These are phyloP conservation scores for Leucophenga montana DNA, from an alignment of 2,888 invertebrate genomes.

Conservation along the genomic window DNA sequence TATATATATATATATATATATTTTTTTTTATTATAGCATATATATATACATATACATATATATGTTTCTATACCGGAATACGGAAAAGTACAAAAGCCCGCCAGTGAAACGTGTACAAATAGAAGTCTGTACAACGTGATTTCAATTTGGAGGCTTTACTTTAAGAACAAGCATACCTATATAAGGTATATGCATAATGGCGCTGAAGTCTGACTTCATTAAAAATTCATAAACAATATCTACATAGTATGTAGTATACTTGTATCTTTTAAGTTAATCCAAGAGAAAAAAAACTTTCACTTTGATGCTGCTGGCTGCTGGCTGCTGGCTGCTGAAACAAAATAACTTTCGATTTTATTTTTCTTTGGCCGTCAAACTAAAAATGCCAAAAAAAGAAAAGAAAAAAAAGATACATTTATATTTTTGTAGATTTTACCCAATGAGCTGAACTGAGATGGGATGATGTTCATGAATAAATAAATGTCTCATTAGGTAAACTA, in stretches of 20 bases:
- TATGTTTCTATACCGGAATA: neutral
- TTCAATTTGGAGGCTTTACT: too few species aligned
- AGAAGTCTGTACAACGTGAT: too few species aligned
- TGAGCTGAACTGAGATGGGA: neutral
- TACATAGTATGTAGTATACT: too few species aligned
- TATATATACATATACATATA: too few species aligned
- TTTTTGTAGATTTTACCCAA: neutral
- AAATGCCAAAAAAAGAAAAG: neutral
- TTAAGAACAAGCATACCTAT: neutral
- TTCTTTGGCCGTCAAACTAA: neutral
- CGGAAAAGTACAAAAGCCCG: neutral
- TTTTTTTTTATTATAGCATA: too few species aligned
- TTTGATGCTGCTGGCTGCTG: too few species aligned
- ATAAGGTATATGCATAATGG: too few species aligned
- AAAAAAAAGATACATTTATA: neutral
- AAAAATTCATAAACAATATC: too few species aligned
- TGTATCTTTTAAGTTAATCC: too few species aligned
- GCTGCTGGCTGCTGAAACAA: neutral
- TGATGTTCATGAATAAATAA: constrained; percentile 24
- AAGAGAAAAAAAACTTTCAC: constrained; percentile 11
- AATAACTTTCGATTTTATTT: constrained; percentile 24
- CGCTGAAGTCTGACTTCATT: too few species aligned
- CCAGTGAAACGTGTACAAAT: neutral
- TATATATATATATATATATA: too few species aligned
- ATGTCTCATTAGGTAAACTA: constrained; percentile 24